These are phyloP conservation scores for Phaenicophaeus curvirostris DNA, from an alignment of 2,797 vertebrate genomes.

Conservation along the genomic window DNA sequence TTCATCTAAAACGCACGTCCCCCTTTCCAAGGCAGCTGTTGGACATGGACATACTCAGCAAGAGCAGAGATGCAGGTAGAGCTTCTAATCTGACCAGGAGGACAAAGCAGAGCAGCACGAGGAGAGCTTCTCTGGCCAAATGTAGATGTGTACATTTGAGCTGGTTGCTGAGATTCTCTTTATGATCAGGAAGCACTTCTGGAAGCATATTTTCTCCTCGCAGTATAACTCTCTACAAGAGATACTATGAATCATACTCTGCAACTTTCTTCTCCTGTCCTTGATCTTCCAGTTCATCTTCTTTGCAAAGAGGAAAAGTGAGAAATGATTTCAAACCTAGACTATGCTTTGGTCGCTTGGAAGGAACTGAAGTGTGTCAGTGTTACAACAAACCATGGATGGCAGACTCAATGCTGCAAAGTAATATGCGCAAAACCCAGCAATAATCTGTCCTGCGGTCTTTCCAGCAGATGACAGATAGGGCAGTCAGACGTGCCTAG, in stretches of 20 bases:
- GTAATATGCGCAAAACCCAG: neutral
- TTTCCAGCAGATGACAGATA: neutral
- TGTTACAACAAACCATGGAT: neutral
- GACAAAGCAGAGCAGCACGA: neutral
- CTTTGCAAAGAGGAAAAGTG: neutral
- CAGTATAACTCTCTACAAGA: neutral
- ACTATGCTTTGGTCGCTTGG: accelerated
- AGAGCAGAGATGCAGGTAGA: neutral
- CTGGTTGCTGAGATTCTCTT: neutral
- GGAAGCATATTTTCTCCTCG: neutral
- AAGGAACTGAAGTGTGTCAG: neutral
- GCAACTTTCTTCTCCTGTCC: neutral
- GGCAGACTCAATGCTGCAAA: neutral
- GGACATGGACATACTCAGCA: neutral
- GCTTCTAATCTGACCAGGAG: neutral
- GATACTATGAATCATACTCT: neutral
- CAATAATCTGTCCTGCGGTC: neutral
- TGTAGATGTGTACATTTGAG: neutral
- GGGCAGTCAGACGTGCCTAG: neutral
- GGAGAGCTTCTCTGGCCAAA: neutral
- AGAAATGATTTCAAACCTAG: neutral
- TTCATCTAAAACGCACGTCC: neutral
- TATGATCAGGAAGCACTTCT: neutral
- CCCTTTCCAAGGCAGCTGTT: neutral
- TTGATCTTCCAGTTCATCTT: neutral